Conservation (phyloP, 1,140 invertebrate species). For the Drosophila funebris region DNA sequence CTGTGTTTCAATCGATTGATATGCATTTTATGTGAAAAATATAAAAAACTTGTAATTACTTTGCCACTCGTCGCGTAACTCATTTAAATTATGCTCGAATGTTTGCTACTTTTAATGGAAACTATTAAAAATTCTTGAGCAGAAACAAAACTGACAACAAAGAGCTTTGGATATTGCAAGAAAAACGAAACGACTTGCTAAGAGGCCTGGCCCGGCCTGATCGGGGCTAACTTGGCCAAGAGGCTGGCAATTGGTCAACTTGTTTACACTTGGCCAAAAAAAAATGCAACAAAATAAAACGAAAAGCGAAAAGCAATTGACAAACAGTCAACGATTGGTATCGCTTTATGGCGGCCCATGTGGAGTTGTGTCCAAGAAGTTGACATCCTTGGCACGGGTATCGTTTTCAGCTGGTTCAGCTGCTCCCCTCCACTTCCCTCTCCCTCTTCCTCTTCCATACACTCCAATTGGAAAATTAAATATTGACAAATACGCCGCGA, state of each 20-base stretch:
- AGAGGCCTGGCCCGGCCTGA: neutral
- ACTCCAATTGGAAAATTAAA: constrained; percentile 49
- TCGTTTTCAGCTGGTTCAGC: constrained; percentile 50
- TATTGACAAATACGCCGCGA: constrained; percentile 52
- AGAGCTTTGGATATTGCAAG: constrained; percentile 6
- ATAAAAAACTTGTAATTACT: neutral
- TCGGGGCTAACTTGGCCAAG: neutral
- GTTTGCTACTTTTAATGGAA: constrained; percentile 16
- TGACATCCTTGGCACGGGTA: constrained; percentile 75
- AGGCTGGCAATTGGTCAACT: constrained; percentile 29
- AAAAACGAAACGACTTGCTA: constrained; percentile 29
- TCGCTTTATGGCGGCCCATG: constrained; percentile 7
- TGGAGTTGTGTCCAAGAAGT: constrained; percentile 56
- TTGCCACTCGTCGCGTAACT: constrained; percentile 11
- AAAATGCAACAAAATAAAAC: neutral
- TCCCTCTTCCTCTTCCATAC: neutral
- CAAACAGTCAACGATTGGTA: constrained; percentile 17
- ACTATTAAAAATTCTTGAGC: neutral
- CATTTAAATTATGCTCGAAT: constrained; percentile 10
- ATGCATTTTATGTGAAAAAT: neutral
- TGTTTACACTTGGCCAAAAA: constrained; percentile 43
- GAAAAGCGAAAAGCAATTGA: constrained; percentile 29
- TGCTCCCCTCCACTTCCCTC: constrained; percentile 7
- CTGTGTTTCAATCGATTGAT: too few species aligned
- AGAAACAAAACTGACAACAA: constrained; percentile 12